Conservation (phyloP, 2,888 invertebrate genomes). For the Ypsolopha scabrella region DNA sequence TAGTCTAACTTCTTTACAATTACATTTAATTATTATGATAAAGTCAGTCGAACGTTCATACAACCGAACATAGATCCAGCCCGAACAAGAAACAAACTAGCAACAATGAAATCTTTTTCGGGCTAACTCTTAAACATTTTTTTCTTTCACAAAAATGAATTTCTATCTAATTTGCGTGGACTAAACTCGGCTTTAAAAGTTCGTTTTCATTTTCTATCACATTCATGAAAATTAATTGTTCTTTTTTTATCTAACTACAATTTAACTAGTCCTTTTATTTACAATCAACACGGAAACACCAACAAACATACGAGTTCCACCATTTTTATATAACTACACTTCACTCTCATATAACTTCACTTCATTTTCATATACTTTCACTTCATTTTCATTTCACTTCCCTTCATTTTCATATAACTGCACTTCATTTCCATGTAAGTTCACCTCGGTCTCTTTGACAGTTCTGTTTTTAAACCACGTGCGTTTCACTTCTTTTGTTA, state of each 20-base stretch:
- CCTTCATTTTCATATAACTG: background rate
- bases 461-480: constrained; percentile 36
- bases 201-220: constrained; percentile 44
- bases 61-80: constrained; percentile 23
- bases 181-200: constrained; percentile 15
- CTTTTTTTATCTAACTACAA: constrained; percentile 48
- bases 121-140: background rate
- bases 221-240: constrained; percentile 40
- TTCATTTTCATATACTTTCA: background rate
- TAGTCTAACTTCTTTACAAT: constrained; percentile 14
- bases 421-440: constrained; percentile 10
- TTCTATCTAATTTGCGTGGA: constrained; percentile 33
- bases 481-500: constrained; percentile 56
- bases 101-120: background rate
- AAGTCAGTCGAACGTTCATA: constrained; percentile 51
- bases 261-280: constrained; percentile 47
- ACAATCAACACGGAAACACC: constrained; percentile 18
- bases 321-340: constrained; percentile 7
- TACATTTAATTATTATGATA: constrained; percentile 27
- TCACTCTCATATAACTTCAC: background rate
- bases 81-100: background rate
- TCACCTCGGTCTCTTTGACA: constrained; percentile 12
- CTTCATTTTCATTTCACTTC: background rate
- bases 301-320: constrained; percentile 3
- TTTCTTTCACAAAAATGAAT: constrained; percentile 5